A percentile compares a stretch with the other conserved stretches of the same genome.
Conservation (phyloP, 2,888 invertebrate genomes). For the Spisula subtruncata region DNA sequence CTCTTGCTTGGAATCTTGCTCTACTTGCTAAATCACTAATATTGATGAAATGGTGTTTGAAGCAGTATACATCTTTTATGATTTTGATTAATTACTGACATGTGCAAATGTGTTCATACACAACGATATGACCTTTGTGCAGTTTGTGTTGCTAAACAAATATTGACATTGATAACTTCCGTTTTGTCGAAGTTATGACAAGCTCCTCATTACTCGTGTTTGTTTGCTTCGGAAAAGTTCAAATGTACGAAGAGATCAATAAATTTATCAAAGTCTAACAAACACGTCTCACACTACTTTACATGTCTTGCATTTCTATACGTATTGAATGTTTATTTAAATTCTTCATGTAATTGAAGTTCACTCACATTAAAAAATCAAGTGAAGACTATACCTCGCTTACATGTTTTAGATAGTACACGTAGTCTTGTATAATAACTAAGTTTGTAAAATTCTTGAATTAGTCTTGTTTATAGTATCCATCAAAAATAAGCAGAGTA, state of each 20-base stretch:
- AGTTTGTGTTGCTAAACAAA: not conserved
- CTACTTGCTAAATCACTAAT: no score
- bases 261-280: not conserved
- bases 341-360: not conserved
- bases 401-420: not conserved
- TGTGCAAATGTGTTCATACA: not conserved
- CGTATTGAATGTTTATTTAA: not conserved
- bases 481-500: no score
- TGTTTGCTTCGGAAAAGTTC: not conserved
- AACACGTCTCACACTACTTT: not conserved
- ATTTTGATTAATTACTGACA: not conserved
- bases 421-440: not conserved
- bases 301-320: slow-evolving; percentile 5
- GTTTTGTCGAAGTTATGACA: not conserved
- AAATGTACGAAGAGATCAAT: not conserved
- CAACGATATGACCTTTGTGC: not conserved
- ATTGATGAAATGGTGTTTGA: no score
- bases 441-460: not conserved
- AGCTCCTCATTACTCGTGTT: not conserved
- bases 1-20: no score
- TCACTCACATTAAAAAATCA: not conserved
- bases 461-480: no score
- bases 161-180: not conserved
- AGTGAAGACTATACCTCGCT: not conserved
- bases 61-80: not conserved